These are phyloP conservation scores for Rhyacichthys aspro DNA, from an alignment of 2,797 vertebrate species.

Conservation along the genomic window DNA sequence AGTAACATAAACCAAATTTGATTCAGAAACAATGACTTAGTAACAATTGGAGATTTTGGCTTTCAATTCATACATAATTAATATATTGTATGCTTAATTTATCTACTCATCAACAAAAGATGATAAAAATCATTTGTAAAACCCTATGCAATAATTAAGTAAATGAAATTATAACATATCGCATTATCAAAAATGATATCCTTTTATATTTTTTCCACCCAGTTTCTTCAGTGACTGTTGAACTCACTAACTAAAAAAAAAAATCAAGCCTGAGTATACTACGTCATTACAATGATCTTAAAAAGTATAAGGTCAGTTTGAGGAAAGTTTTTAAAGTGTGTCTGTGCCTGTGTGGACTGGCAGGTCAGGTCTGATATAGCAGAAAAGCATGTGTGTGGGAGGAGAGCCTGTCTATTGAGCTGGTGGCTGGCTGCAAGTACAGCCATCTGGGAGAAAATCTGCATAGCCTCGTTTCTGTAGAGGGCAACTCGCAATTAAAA, in stretches of 20 bases:
- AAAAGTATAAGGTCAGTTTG: neutral
- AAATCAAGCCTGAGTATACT: too few species aligned
- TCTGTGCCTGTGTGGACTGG: slow-evolving; percentile 22
- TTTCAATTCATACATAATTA: neutral
- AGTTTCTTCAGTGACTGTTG: too few species aligned
- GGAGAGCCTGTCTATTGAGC: slow-evolving; percentile 54
- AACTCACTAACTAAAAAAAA: too few species aligned
- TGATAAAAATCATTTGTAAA: slow-evolving; percentile 29
- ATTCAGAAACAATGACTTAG: too few species aligned
- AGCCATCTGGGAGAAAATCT: slow-evolving; percentile 56
- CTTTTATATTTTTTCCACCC: too few species aligned
- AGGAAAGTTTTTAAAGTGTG: neutral
- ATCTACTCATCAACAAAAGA: slow-evolving; percentile 22
- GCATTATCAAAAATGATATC: too few species aligned
- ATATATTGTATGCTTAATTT: slow-evolving; percentile 9
- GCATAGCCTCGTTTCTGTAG: slow-evolving; percentile 29
- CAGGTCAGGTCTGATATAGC: slow-evolving; percentile 41
- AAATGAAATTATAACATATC: too few species aligned
- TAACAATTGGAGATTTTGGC: too few species aligned
- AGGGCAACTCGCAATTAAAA: slow-evolving; percentile 38
- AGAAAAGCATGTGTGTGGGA: slow-evolving; percentile 44
- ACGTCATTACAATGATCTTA: too few species aligned
- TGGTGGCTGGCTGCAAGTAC: slow-evolving; percentile 31
- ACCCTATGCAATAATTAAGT: neutral
- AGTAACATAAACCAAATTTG: too few species aligned